Base-by-base conservation (phyloP, 2,797 vertebrate genomes). In the Salarias fasciatus region DNA sequence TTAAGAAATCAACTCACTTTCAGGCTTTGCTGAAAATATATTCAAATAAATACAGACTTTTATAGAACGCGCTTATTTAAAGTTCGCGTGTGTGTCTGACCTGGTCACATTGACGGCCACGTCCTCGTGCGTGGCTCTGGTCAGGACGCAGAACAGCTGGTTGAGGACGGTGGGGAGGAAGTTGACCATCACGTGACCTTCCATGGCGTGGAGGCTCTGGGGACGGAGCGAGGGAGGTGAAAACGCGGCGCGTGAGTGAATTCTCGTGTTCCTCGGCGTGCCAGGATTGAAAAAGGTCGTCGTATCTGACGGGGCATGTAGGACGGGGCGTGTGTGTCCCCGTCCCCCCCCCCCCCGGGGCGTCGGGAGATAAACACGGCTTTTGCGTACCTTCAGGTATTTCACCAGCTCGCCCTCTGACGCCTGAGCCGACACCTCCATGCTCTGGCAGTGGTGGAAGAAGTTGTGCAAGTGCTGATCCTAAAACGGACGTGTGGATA, bases 381-480 rank as follows among this genome's bases (percentile, higher is more conserved):
- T 35, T n/a, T 4, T n/a, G 12, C 44, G 24, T 71, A 99, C 98
- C 95, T 99, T 99, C 62, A 99, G 94, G 83, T 96, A 99, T 87
- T 99, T 99, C 4, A 99, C 94, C 77, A 99, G 94, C 72, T 96
- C 96, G 12, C 89, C 94, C 76, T 96, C 96, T 53, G 93, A 88
- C 40, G 94, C 94, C 73, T 91, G 94, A 54, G 94, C 94, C 70
- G 94, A 94, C 1, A 88, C 91, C 68, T 97, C 93, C 9, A 95
- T 95, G 89, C 88, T 95, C 75, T 98, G 95, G 88, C 95, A 97
- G 87, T 98, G 97, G 60, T 97, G 93, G 87, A 99, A 99, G 87
- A 99, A 99, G 85, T 99, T 99, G 88, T 98, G 95, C 80, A 99
- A 91, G 76, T 99, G 98, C 72, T 98, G 97, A 83, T 99, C 98